Evolutionary conservation across 2,113 vertebrate genomes (phyloP).

Genomic region (Hyaena hyaena): DNA sequence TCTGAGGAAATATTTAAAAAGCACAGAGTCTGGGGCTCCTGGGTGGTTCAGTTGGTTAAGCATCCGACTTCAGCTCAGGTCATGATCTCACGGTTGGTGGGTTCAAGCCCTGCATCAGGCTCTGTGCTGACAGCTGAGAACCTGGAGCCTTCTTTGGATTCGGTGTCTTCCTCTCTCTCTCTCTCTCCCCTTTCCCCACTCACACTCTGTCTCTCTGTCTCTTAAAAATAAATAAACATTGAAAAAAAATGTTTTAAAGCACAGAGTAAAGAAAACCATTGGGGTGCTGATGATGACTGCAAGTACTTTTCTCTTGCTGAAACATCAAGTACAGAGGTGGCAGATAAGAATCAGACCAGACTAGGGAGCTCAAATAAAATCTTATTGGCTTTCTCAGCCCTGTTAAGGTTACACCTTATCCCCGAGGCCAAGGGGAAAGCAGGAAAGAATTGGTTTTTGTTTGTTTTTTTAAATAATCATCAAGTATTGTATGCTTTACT

Average conservation of each 20-base stretch:
- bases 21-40: neutral
- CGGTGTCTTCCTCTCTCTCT: no score
- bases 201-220: no score
- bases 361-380: neutral
- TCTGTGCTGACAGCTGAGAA: no score
- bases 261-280: neutral
- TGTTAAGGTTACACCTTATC: neutral
- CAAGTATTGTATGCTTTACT: neutral
- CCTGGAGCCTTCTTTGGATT: no score
- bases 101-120: no score
- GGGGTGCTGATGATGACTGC: neutral
- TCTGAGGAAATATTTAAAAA: conserved; percentile 29
- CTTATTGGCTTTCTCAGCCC: neutral
- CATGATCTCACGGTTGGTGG: no score
- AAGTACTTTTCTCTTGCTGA: neutral
- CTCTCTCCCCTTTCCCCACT: no score
- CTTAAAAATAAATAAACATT: no score
- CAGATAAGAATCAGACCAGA: neutral
- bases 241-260: neutral
- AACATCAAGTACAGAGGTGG: neutral
- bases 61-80: no score
- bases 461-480: neutral
- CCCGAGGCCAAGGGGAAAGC: neutral
- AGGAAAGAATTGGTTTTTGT: neutral
- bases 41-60: no score